Conservation (phyloP, 2,797 vertebrate species). For the Phalloptychus januarius region DNA sequence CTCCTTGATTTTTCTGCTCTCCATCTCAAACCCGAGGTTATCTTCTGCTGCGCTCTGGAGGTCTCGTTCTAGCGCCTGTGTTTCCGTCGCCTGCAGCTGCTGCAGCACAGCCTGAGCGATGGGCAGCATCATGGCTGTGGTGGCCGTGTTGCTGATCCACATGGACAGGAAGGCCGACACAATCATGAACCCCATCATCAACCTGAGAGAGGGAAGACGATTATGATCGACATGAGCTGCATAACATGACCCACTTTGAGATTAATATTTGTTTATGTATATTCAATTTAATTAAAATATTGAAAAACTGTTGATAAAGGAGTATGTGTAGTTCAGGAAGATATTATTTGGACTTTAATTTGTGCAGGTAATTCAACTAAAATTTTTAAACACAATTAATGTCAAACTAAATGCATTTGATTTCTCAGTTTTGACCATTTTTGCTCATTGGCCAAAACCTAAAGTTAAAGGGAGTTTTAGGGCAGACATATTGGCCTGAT, state of each 20-base stretch:
- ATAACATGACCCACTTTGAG: not conserved
- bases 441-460: not conserved
- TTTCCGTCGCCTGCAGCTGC: slow-evolving; percentile 83
- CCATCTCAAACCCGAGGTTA: slow-evolving; percentile 69
- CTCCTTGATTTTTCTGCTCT: slow-evolving; percentile 11
- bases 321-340: not conserved
- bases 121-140: slow-evolving; percentile 96
- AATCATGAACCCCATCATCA: slow-evolving; percentile 93
- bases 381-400: not conserved
- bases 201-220: slow-evolving; percentile 67
- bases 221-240: not conserved
- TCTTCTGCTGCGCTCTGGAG: slow-evolving; percentile 27
- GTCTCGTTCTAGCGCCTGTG: slow-evolving; percentile 53
- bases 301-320: not conserved
- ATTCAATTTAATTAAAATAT: not conserved
- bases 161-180: slow-evolving; percentile 94
- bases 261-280: not conserved
- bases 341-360: not conserved
- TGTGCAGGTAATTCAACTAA: not conserved
- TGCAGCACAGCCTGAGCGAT: slow-evolving; percentile 88
- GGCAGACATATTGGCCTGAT: not conserved
- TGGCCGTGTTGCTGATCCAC: slow-evolving; percentile 98
- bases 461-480: not conserved
- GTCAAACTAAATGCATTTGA: not conserved
- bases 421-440: not conserved